Conservation (phyloP, 1,140 invertebrate species). For the Drosophila kurseongensis region DNA sequence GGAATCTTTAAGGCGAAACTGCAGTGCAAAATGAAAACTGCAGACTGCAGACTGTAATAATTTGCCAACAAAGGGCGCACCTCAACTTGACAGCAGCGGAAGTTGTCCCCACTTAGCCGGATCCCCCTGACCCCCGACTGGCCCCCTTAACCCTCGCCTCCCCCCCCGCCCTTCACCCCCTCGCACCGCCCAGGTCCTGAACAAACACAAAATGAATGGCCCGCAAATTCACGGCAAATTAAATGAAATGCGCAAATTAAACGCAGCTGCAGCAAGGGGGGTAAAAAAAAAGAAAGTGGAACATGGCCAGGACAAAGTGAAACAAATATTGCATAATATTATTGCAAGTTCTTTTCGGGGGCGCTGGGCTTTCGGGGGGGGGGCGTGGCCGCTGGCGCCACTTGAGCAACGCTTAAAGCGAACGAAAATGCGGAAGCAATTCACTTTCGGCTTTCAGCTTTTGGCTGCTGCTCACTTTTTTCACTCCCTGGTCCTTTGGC, state of each 20-base stretch:
- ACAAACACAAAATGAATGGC: conserved; percentile 48
- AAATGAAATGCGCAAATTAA: conserved; percentile 60
- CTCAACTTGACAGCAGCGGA: conserved; percentile 34
- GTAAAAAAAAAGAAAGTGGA: conserved; percentile 26
- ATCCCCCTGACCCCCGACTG: not conserved
- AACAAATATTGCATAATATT: conserved; percentile 78
- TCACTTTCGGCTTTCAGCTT: conserved; percentile 59
- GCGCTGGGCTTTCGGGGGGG: not conserved
- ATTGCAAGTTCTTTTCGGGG: conserved; percentile 33
- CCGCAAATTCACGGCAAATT: conserved; percentile 57
- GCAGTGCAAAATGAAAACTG: conserved; percentile 18
- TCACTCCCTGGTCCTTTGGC: not conserved
- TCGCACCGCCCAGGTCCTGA: not conserved
- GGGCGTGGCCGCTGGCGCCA: conserved; percentile 13
- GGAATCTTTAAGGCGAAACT: conserved; percentile 24
- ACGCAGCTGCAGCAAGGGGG: conserved; percentile 14
- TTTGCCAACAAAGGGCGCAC: conserved; percentile 37
- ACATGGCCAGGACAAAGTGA: conserved; percentile 44
- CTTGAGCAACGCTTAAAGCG: conserved; percentile 53
- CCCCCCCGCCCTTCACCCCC: not conserved
- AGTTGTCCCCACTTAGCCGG: conserved; percentile 40
- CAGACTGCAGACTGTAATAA: conserved; percentile 25
- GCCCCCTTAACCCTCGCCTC: not conserved
- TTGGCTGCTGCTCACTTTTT: conserved; percentile 35
- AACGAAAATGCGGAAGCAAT: conserved; percentile 70